Evolutionary conservation across 2,113 vertebrate genomes (phyloP).

Genomic region (Lontra canadensis): DNA sequence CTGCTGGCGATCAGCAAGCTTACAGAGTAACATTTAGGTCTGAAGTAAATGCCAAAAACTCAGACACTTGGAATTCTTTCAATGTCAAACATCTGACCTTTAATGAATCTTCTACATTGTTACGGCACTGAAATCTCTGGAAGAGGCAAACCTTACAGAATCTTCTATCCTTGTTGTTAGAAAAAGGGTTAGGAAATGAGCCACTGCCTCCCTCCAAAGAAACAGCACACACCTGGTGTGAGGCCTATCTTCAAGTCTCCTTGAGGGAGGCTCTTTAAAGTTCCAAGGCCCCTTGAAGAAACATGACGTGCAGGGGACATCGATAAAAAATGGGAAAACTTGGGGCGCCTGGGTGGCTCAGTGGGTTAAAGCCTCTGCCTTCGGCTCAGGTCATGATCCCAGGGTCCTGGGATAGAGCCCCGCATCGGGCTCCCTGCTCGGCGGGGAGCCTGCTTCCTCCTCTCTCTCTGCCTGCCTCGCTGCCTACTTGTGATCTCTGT

Average conservation of each 20-base stretch:
- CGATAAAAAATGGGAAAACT: neutral
- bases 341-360: no score
- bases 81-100: neutral
- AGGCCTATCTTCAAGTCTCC: neutral
- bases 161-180: no score
- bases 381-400: no score
- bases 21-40: neutral
- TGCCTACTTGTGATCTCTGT: no score
- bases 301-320: neutral
- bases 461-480: no score
- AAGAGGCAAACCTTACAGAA: neutral
- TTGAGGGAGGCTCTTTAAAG: neutral
- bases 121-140: neutral
- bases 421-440: no score
- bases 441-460: no score
- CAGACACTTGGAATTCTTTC: neutral
- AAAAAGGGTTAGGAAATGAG: neutral
- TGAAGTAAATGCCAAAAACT: conserved; percentile 16
- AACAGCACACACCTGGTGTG: neutral
- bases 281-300: neutral
- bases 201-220: neutral
- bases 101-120: neutral
- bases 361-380: no score
- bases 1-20: neutral
- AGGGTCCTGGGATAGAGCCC: no score